Conservation (phyloP, 2,113 vertebrate genomes). For the Ibidorhyncha struthersii region DNA sequence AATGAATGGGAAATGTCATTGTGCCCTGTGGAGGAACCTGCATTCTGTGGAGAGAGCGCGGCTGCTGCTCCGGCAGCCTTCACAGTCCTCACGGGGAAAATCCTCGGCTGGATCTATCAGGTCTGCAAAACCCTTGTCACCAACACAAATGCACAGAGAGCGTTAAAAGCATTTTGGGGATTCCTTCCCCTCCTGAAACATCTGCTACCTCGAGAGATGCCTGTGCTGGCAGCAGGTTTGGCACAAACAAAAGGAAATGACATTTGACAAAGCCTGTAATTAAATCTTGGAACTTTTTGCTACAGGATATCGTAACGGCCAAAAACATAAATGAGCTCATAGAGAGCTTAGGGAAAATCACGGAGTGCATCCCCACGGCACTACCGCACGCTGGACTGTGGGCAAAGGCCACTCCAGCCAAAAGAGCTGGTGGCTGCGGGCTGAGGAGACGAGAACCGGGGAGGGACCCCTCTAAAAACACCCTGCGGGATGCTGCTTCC, state of each 20-base stretch:
- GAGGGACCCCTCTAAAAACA: neutral
- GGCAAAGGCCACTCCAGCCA: neutral
- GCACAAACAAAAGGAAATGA: neutral
- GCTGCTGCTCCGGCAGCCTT: neutral
- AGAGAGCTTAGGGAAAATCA: neutral
- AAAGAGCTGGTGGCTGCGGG: neutral
- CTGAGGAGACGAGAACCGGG: neutral
- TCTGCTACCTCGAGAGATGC: neutral
- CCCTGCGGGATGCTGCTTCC: neutral
- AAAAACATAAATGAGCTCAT: neutral
- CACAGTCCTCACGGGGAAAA: neutral
- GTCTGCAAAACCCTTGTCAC: neutral
- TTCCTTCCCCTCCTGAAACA: neutral
- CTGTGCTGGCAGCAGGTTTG: neutral
- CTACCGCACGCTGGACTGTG: neutral
- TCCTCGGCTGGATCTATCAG: neutral
- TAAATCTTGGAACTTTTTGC: neutral
- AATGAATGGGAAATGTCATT: neutral
- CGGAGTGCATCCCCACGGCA: neutral
- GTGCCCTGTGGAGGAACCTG: neutral
- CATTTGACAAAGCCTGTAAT: neutral
- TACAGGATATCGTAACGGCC: neutral
- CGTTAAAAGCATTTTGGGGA: neutral
- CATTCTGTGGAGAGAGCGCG: neutral
- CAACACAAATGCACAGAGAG: fast-evolving